Evolutionary conservation across 2,113 vertebrate species (phyloP).

Genomic region (Gobius niger): DNA sequence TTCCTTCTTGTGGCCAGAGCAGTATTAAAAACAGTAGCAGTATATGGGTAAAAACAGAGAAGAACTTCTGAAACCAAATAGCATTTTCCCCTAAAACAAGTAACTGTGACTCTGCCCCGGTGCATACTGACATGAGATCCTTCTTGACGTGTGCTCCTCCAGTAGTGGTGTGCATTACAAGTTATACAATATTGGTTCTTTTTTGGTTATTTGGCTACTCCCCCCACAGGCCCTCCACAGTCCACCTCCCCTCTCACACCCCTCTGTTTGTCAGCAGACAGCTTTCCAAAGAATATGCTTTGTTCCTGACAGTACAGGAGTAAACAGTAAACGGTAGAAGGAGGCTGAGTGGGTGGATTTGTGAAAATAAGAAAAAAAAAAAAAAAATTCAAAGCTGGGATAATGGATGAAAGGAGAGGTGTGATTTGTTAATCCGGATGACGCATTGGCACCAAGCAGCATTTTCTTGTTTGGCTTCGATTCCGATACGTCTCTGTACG

Average conservation of each 20-base stretch:
- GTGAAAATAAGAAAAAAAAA: slow-evolving; percentile 50
- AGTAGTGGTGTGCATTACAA: neutral
- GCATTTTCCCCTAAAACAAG: neutral
- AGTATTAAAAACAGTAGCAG: too few relatives aligned
- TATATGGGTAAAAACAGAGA: too few relatives aligned
- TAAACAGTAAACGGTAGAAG: slow-evolving; percentile 41
- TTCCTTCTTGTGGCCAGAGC: neutral
- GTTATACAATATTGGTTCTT: neutral
- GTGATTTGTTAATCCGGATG: slow-evolving; percentile 62
- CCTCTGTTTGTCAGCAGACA: slow-evolving; percentile 54
- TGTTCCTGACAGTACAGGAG: slow-evolving; percentile 59
- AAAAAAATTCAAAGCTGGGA: slow-evolving; percentile 50
- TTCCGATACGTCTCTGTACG: slow-evolving; percentile 32
- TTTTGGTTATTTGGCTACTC: slow-evolving; percentile 1
- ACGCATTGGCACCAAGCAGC: slow-evolving; percentile 46
- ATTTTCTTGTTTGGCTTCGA: slow-evolving; percentile 39
- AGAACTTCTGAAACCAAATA: neutral
- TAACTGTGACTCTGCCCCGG: neutral
- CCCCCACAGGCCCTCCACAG: slow-evolving; percentile 27
- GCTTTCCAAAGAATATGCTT: slow-evolving; percentile 68
- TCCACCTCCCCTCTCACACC: slow-evolving; percentile 30
- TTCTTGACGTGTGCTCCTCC: neutral
- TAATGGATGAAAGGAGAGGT: slow-evolving; percentile 49
- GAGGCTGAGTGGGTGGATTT: slow-evolving; percentile 62
- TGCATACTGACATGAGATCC: neutral